Evolutionary conservation across 2,113 vertebrate species (phyloP), one percentile per base, ranked within the genome.

Genomic region (Agapornis roseicollis): DNA sequence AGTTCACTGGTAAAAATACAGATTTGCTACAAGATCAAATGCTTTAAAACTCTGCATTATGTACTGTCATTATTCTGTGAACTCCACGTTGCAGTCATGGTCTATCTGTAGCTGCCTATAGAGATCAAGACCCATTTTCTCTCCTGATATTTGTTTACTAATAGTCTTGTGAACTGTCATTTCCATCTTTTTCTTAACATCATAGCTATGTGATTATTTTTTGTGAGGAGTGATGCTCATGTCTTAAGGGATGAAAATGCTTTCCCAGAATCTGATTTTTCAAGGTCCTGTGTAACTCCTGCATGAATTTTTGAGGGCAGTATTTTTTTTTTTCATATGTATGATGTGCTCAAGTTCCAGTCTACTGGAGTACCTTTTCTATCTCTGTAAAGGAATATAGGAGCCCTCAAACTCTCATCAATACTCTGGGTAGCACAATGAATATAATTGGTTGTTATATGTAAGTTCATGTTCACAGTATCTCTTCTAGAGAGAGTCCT

Each of bases 71-170:
- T 94, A 94, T 41, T 88, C 92, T 97, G 78, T 92, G 68, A 95
- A 88, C 39, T 95, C 23, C 27, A 24, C 47, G 52, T 10, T 87
- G 73, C 24, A 94, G 16, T 78, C 55, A 29, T n/a, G 5, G n/a
- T 60, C 6, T 77, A n/a, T 61, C 58, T 84, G 19, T 53, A 73
- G 41, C 29, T 89, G 20, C 55, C 73, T 61, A 9, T 70, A 64
- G 49, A 85, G 37, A 55, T 56, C 44, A 73, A 70, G 70, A 64
- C n/a, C 18, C 28, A 31, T 68, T 78, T 89, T 80, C 91, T 50
- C 44, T 87, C 49, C 80, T 84, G 41, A 19, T 58, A 85, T 93
- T 83, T 97, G 63, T 96, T 97, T 96, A 92, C 50, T 85, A 65
- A 80, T 46, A 78, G 29, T 72, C 83, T 90, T 80, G 25, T 82